Conservation (phyloP, 2,113 vertebrate species). For the Natator depressus region DNA sequence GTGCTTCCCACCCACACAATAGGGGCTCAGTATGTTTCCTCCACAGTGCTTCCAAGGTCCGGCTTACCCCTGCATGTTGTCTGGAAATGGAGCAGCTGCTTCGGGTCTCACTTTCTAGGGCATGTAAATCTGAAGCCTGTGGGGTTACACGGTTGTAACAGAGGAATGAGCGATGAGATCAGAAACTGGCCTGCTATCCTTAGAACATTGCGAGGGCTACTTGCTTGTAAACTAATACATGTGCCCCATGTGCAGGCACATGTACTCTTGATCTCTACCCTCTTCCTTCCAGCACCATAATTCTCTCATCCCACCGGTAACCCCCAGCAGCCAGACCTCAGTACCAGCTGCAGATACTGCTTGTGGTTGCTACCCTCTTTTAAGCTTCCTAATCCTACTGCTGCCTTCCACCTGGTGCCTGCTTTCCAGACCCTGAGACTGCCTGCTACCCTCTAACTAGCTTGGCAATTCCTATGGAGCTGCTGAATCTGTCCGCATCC, state of each 20-base stretch:
- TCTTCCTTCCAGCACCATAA: not conserved
- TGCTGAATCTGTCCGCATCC: not conserved
- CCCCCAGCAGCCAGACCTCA: not conserved
- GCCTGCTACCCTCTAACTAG: not conserved
- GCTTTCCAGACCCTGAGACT: not conserved
- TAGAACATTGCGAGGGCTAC: not conserved
- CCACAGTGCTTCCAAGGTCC: too few relatives aligned
- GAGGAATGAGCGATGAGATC: not conserved
- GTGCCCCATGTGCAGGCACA: not conserved
- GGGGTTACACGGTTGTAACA: too few relatives aligned
- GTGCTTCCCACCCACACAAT: too few relatives aligned
- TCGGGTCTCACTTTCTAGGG: not conserved
- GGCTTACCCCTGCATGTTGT: too few relatives aligned
- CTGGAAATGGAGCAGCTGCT: too few relatives aligned
- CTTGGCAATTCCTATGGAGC: not conserved
- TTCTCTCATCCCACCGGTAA: not conserved
- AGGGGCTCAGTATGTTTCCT: too few relatives aligned
- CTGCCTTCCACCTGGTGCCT: not conserved
- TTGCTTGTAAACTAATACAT: not conserved
- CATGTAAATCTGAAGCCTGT: not conserved
- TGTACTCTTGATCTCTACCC: not conserved
- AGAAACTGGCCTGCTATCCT: too few relatives aligned
- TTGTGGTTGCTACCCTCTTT: not conserved
- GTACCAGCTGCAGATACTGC: not conserved
- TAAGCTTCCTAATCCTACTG: not conserved